Evolutionary conservation across 2,888 invertebrate species (phyloP).

Genomic region (Cephus sareptanus): DNA sequence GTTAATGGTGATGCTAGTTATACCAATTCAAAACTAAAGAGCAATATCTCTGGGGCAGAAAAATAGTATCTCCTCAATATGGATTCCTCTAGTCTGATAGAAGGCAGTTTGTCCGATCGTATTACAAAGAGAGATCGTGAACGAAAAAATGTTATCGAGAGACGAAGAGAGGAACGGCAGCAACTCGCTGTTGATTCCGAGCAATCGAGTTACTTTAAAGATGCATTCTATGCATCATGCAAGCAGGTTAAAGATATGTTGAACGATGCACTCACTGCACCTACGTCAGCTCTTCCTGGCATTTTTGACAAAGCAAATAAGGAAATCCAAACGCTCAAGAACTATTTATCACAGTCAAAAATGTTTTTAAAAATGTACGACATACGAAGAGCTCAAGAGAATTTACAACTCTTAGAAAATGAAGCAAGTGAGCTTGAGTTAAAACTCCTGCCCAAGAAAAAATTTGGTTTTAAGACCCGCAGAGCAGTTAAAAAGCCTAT

Average conservation of each 20-base stretch:
- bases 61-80: conserved; percentile 45
- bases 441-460: conserved; percentile 82
- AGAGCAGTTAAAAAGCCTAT: conserved; percentile 67
- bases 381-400: conserved; percentile 81
- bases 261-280: conserved; percentile 63
- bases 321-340: conserved; percentile 80
- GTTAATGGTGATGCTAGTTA: neutral
- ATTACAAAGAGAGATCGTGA: conserved; percentile 72
- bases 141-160: conserved; percentile 74
- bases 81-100: conserved; percentile 51
- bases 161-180: conserved; percentile 74
- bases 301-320: conserved; percentile 78
- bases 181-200: conserved; percentile 74
- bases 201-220: conserved; percentile 78
- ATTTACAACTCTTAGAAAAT: conserved; percentile 77
- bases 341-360: conserved; percentile 82
- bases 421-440: conserved; percentile 79
- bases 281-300: conserved; percentile 68
- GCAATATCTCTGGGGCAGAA: neutral
- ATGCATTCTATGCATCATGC: conserved; percentile 75
- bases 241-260: conserved; percentile 75
- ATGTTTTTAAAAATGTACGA: conserved; percentile 85
- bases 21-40: neutral
- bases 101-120: conserved; percentile 65
- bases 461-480: conserved; percentile 83